Percentiles rank a stretch among this genome's conserved stretches.
phyloP scores from a whole-genome alignment of 2,113 vertebrate genomes.

The Monopterus albus region DNA sequence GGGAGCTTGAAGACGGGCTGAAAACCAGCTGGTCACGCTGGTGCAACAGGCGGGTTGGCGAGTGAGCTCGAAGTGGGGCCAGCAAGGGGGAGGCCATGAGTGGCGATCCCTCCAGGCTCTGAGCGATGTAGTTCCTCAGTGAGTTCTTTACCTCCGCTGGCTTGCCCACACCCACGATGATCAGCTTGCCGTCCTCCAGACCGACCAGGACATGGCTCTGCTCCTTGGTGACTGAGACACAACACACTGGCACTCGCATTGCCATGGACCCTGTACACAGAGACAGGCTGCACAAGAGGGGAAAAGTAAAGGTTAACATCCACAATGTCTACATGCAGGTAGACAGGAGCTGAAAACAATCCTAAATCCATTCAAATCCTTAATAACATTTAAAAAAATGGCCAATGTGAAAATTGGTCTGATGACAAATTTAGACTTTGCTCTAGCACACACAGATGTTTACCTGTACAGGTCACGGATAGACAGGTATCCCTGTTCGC shows the following conservation, averaged over 20 bases:
- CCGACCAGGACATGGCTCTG: conserved; percentile 94
- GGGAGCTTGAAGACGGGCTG: conserved; percentile 72
- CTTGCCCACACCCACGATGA: conserved; percentile 95
- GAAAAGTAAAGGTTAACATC: background rate
- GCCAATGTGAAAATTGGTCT: background rate
- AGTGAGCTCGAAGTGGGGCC: conserved; percentile 85
- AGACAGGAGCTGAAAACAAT: background rate
- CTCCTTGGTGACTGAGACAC: conserved; percentile 94
- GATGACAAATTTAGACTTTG: background rate
- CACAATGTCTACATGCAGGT: background rate
- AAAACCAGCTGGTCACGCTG: conserved; percentile 86
- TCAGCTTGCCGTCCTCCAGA: conserved; percentile 95
- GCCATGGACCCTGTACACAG: conserved; percentile 88
- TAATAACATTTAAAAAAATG: background rate
- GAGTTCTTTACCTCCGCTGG: conserved; percentile 96
- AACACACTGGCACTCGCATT: conserved; percentile 92
- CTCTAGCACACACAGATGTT: background rate
- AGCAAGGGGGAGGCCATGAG: conserved; percentile 83
- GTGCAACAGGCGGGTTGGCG: conserved; percentile 86
- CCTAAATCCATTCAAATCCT: background rate
- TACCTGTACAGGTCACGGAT: conserved; percentile 96
- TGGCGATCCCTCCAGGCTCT: conserved; percentile 86
- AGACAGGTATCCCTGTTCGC: conserved; percentile 92
- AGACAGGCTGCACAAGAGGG: conserved; percentile 81
- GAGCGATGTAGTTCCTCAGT: conserved; percentile 88